Evolutionary conservation across 2,797 vertebrate species (phyloP), one percentile per base, ranked within the genome.

Genomic region (Cossypha caffra): DNA sequence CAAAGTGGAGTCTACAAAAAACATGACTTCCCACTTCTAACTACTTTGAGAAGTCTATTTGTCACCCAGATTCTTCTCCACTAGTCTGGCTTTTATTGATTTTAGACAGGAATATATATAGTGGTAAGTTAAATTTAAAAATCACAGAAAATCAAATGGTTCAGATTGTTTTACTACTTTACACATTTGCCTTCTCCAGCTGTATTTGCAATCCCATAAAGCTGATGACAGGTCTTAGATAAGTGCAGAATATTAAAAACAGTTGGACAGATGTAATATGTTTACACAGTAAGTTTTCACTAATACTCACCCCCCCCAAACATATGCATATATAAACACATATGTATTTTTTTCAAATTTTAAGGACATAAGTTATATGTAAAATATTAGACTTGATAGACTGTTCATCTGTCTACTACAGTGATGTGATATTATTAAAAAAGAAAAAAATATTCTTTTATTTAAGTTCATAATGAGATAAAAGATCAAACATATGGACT

Each of bases 251-350:
- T 43, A 75, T 68, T 90, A 90, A 88, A 77, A 48, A 51, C 3
- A 14, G 11, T 9, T 93, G 40, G 3, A 31, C 12, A 62, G 23
- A 43, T 37, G 26, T 28, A 35, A 63, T 24, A 8, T 13, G 18
- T 62, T 92, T 88, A 58, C 7, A 67, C 26, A 43, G 5, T n/a
- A 84, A 54, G 9, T 75, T 89, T 93, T 76, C 51, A 51, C 28
- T 78, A 35, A 42, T 3, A 16, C 2, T 45, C 45, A 1, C 1
- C 4, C 2, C 3, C 2, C 15, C 24, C 51, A 26, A 69, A 69
- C 8, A 57, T 5, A 18, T 7, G 5, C 25, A 47, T 10, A 45
- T 40, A 0, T 43, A 31, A 29, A 38, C 2, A 18, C 2, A 18
- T 5, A n/a, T 2, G 23, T 1, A 1, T 40, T 58, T 87, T 78